Conservation (phyloP, 1,140 invertebrate species). For the Neodiprion pinetum region DNA sequence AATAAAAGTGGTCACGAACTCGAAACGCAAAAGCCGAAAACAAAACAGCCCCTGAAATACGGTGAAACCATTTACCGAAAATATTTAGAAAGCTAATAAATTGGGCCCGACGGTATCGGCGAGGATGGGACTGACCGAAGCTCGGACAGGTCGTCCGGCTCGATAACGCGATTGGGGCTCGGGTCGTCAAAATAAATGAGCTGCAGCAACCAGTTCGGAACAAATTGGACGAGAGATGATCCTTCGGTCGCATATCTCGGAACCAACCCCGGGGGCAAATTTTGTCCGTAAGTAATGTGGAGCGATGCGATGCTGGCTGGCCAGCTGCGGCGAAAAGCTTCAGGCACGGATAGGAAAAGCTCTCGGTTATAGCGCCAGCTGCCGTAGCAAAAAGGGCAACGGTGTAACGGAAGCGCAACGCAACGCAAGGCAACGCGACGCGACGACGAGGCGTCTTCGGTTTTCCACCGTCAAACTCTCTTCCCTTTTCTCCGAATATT, state of each 20-base stretch:
- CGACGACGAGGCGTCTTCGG: too few species aligned
- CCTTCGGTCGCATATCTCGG: neutral
- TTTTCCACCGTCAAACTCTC: too few species aligned
- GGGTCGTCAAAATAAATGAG: constrained; percentile 35
- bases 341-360: too few species aligned
- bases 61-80: constrained; percentile 37
- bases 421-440: too few species aligned
- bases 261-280: neutral
- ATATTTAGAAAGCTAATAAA: constrained; percentile 34
- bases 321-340: too few species aligned
- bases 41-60: constrained; percentile 34
- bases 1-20: too few species aligned
- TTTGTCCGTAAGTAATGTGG: neutral
- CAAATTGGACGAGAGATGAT: constrained; percentile 34
- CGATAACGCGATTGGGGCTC: constrained; percentile 18
- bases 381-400: too few species aligned
- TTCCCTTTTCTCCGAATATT: neutral
- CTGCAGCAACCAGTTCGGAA: constrained; percentile 21
- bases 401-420: too few species aligned
- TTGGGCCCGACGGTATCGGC: constrained; percentile 23
- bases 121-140: neutral
- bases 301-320: too few species aligned
- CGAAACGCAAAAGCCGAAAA: too few species aligned
- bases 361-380: too few species aligned
- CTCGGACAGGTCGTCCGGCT: neutral